phyloP scores from a whole-genome alignment of 2,888 invertebrate species.

The Matsumyia berberina region DNA sequence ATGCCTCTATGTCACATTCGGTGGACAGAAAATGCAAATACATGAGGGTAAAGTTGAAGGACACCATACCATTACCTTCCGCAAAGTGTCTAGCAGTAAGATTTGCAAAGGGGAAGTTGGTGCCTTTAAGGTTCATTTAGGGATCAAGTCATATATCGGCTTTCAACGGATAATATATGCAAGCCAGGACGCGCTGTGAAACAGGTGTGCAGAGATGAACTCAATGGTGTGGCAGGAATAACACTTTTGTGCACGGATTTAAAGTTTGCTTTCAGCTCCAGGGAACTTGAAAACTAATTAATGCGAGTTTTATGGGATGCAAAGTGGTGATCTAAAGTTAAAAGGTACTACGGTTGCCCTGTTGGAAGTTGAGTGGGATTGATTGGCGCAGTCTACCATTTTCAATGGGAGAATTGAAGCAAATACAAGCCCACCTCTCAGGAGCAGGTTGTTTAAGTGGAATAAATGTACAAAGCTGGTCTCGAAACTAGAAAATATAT shows the following conservation, averaged over 20 bases:
- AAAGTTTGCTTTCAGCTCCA: constrained; percentile 50
- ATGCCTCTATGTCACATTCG: constrained; percentile 48
- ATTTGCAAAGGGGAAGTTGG: constrained; percentile 10
- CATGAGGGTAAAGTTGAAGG: constrained; percentile 63
- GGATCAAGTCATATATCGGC: constrained; percentile 43
- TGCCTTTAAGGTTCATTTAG: constrained; percentile 20
- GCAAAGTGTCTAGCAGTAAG: constrained; percentile 27
- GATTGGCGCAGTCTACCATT: too few species aligned
- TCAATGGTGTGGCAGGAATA: constrained; percentile 15
- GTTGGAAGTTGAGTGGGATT: too few species aligned
- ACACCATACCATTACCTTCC: constrained; percentile 38
- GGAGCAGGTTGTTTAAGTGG: too few species aligned
- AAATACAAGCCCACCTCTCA: too few species aligned
- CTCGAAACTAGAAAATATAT: too few species aligned
- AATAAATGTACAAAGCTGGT: too few species aligned
- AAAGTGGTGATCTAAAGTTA: neutral
- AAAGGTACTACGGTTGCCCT: neutral
- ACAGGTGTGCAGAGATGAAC: constrained; percentile 32
- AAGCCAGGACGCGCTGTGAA: constrained; percentile 2
- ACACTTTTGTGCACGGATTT: constrained; percentile 2
- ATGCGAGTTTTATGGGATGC: constrained; percentile 19
- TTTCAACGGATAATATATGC: constrained; percentile 23
- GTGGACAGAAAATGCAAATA: constrained; percentile 38
- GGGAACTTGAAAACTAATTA: constrained; percentile 59
- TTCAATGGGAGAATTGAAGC: too few species aligned